Percentiles rank a stretch among this genome's conserved stretches.
Evolutionary conservation across 2,797 vertebrate genomes (phyloP).

Genomic region (Prionace glauca): DNA sequence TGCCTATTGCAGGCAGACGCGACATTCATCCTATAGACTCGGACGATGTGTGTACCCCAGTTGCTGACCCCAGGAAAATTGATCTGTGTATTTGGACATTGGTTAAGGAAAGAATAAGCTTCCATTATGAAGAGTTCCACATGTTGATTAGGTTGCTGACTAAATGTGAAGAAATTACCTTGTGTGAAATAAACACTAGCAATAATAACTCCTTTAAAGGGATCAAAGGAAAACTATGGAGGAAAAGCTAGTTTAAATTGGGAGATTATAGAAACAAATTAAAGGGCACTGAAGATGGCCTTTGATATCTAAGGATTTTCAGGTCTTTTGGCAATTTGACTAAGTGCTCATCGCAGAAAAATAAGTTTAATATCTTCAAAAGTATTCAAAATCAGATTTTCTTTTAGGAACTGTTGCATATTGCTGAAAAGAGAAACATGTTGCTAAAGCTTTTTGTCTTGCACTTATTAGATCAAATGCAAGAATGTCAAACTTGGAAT

Average conservation of each 20-base stretch:
- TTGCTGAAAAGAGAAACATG: too few species aligned
- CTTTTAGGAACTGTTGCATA: too few species aligned
- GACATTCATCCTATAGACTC: neutral
- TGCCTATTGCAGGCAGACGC: neutral
- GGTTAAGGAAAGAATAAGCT: neutral
- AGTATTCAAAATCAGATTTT: neutral
- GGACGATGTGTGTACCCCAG: neutral
- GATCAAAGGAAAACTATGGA: neutral
- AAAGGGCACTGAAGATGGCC: neutral
- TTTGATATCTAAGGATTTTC: neutral
- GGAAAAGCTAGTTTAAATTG: neutral
- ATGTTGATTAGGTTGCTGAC: neutral
- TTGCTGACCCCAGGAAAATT: neutral
- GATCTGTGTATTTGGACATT: neutral
- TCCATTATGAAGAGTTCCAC: neutral
- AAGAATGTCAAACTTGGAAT: too few species aligned
- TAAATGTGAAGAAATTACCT: neutral
- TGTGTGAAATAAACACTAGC: neutral
- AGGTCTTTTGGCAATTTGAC: neutral
- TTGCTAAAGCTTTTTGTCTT: too few species aligned
- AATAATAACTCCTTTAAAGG: neutral
- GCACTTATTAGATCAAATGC: too few species aligned
- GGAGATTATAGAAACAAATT: neutral
- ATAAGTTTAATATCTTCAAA: neutral
- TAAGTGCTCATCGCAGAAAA: neutral